phyloP scores from a whole-genome alignment of 92 coral and sea anemone genomes.

The Anthopleura xanthogrammica region DNA sequence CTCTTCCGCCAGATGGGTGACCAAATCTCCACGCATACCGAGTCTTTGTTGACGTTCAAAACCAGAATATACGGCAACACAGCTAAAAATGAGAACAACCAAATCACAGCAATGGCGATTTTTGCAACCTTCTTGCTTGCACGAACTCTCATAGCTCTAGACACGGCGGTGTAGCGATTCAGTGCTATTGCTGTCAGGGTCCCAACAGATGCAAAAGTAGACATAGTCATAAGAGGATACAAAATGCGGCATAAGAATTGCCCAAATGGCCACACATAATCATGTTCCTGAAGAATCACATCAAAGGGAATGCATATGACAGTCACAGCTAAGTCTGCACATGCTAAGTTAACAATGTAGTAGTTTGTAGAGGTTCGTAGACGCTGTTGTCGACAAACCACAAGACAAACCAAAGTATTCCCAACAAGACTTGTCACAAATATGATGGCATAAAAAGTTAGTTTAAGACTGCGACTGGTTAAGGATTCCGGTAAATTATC shows the following conservation, averaged over 20 bases:
- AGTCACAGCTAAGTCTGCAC: constrained; percentile 77
- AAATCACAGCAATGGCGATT: constrained; percentile 50
- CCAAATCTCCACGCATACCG: constrained; percentile 73
- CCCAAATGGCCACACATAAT: constrained; percentile 81
- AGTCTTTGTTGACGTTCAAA: constrained; percentile 46
- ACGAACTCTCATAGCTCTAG: constrained; percentile 70
- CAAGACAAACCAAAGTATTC: constrained; percentile 72
- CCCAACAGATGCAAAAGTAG: constrained; percentile 82
- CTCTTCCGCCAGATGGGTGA: constrained; percentile 49
- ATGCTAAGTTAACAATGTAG: constrained; percentile 72
- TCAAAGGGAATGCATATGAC: constrained; percentile 81
- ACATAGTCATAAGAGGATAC: constrained; percentile 85
- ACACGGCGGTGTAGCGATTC: constrained; percentile 71
- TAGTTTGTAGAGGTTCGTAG: constrained; percentile 85
- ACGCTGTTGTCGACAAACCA: constrained; percentile 71
- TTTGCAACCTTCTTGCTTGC: constrained; percentile 66
- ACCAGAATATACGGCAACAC: constrained; percentile 66
- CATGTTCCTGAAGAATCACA: constrained; percentile 69
- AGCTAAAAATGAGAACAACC: constrained; percentile 52
- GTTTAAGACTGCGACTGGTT: constrained; percentile 51
- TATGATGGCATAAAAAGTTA: constrained; percentile 53
- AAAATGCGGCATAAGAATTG: constrained; percentile 61
- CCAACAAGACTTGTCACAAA: constrained; percentile 63
- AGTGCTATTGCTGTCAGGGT: constrained; percentile 80
- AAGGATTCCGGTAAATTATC: constrained; percentile 30